These are phyloP conservation scores for Drosophila eugracilis DNA, from an alignment of 1,140 invertebrate species.

Conservation along the genomic window DNA sequence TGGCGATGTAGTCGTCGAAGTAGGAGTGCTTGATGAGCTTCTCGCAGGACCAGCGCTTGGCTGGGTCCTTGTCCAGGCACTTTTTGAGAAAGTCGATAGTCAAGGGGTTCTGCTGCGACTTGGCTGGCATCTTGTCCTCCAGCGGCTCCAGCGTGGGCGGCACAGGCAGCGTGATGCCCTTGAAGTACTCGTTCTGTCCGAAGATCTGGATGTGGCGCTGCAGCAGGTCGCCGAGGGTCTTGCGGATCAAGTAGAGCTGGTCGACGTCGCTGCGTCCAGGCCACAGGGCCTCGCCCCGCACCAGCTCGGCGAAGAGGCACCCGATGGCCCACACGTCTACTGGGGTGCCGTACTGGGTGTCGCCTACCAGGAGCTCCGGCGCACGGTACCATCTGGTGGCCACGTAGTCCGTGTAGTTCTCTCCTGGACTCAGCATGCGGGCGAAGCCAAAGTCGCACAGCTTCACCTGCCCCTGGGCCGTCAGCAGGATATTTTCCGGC, in stretches of 20 bases:
- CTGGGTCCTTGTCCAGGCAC: slow-evolving; percentile 97
- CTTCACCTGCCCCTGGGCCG: slow-evolving; percentile 96
- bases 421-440: slow-evolving; percentile 97
- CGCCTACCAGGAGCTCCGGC: slow-evolving; percentile 98
- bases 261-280: slow-evolving; percentile 99
- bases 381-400: slow-evolving; percentile 99
- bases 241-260: slow-evolving; percentile 97
- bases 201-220: slow-evolving; percentile 98
- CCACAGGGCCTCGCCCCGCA: slow-evolving; percentile 98
- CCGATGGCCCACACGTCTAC: slow-evolving; percentile 96
- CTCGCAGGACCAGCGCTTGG: slow-evolving; percentile 95
- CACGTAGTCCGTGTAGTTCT: slow-evolving; percentile 99
- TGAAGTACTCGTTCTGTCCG: slow-evolving; percentile 96
- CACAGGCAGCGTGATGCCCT: slow-evolving; percentile 95
- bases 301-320: slow-evolving; percentile 96
- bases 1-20: slow-evolving; percentile 84
- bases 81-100: slow-evolving; percentile 96
- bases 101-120: slow-evolving; percentile 87
- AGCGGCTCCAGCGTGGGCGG: slow-evolving; percentile 94
- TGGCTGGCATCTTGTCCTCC: slow-evolving; percentile 92
- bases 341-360: slow-evolving; percentile 97
- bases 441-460: slow-evolving; percentile 99
- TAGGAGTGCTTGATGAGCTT: slow-evolving; percentile 93
- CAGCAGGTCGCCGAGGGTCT: slow-evolving; percentile 95
- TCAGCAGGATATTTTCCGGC: slow-evolving; percentile 99